Percentiles rank a stretch among this genome's conserved stretches.
These are phyloP conservation scores for Thaumetopoea pityocampa DNA, from an alignment of 1,140 invertebrate genomes.

Conservation along the genomic window DNA sequence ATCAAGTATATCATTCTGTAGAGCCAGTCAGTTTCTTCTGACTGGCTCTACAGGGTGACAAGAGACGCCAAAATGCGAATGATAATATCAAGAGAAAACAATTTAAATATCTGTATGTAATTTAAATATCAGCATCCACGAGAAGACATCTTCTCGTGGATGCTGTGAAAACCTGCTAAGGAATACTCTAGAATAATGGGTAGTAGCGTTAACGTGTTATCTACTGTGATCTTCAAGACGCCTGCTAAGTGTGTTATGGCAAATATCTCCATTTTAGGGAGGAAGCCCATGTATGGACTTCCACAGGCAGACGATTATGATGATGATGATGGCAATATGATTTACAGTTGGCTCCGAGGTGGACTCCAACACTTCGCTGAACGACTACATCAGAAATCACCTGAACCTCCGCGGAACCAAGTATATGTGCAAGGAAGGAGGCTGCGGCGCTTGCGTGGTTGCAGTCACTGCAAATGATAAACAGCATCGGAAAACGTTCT, in stretches of 20 bases:
- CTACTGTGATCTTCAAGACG: no score
- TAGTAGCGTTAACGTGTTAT: no score
- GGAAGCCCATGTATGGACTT: not conserved
- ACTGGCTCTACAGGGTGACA: no score
- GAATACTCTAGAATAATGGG: no score
- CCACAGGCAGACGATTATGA: not conserved
- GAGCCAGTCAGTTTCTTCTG: no score
- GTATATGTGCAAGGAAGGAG: slow-evolving; percentile 85
- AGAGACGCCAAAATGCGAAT: not conserved
- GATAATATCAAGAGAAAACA: not conserved
- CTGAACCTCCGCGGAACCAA: slow-evolving; percentile 82
- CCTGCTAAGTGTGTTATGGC: no score
- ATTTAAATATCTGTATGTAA: not conserved
- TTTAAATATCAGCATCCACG: no score
- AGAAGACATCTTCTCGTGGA: no score
- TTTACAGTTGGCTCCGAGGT: slow-evolving; percentile 45
- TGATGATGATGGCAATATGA: not conserved
- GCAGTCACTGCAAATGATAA: slow-evolving; percentile 69
- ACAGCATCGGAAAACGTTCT: slow-evolving; percentile 60
- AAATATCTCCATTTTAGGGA: not conserved
- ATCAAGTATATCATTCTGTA: no score
- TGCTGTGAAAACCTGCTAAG: no score
- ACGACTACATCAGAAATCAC: slow-evolving; percentile 77
- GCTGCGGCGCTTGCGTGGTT: slow-evolving; percentile 85
- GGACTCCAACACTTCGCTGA: slow-evolving; percentile 74